Conservation (phyloP, 2,888 invertebrate species). For the Quadroppia sp. region DNA sequence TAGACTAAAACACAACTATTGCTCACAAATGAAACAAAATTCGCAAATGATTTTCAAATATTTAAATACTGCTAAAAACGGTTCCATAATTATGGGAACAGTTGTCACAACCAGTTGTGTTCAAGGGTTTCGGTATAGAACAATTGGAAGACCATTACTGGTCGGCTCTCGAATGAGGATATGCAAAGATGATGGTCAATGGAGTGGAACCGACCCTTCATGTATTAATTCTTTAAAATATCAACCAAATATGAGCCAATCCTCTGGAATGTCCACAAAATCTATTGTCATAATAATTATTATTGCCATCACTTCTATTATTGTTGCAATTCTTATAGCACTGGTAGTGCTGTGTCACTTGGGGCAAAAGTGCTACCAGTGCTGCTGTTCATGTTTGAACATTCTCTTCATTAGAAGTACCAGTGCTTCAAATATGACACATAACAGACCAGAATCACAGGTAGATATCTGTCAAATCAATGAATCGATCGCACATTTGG, state of each 20-base stretch:
- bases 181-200: neutral
- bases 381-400: neutral
- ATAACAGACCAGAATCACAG: neutral
- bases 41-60: too few relatives aligned
- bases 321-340: neutral
- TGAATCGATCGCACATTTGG: neutral
- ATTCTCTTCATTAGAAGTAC: neutral
- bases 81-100: neutral
- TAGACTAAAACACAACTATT: neutral
- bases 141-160: neutral
- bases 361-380: neutral
- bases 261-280: neutral
- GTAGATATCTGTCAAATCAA: slow-evolving; percentile 14
- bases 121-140: neutral
- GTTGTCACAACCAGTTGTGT: neutral
- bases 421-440: neutral
- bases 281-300: neutral
- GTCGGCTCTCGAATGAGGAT: neutral
- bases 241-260: too few relatives aligned
- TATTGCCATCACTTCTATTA: neutral
- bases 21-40: neutral
- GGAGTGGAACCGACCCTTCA: neutral
- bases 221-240: neutral
- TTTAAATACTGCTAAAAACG: neutral
- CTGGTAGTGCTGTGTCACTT: slow-evolving; percentile 1